Evolutionary conservation across 2,888 invertebrate genomes (phyloP).

Genomic region (Drosophila koepferae): DNA sequence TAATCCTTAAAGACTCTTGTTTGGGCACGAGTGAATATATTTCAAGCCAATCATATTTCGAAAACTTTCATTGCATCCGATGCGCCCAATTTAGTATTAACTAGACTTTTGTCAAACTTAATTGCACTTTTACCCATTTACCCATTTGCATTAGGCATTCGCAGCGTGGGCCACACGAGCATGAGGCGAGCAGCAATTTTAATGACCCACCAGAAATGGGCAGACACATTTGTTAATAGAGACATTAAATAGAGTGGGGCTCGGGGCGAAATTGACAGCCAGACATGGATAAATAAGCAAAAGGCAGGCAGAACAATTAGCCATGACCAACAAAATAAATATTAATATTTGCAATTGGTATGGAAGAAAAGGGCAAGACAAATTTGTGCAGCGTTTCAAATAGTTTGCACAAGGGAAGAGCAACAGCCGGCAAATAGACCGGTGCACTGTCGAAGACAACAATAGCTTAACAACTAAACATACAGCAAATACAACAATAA

Average conservation of each 20-base stretch:
- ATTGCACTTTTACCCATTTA: constrained; percentile 74
- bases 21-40: background rate
- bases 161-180: constrained; percentile 27
- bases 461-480: constrained; percentile 11
- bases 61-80: constrained; percentile 34
- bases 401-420: constrained; percentile 34
- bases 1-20: background rate
- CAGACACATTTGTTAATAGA: constrained; percentile 41
- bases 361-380: constrained; percentile 26
- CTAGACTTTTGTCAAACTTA: constrained; percentile 25
- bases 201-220: constrained; percentile 54
- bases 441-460: constrained; percentile 22
- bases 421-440: constrained; percentile 59
- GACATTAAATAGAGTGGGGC: constrained; percentile 43
- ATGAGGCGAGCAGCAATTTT: constrained; percentile 67
- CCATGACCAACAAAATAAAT: constrained; percentile 34
- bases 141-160: constrained; percentile 60
- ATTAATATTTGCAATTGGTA: constrained; percentile 42
- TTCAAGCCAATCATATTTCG: background rate
- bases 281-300: background rate
- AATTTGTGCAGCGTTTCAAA: constrained; percentile 17
- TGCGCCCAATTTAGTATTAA: background rate
- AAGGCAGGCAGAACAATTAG: constrained; percentile 33
- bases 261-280: constrained; percentile 20
- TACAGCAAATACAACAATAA: constrained; percentile 27